Base-by-base conservation (phyloP, 64 coral and sea anemone genomes). In the Stylophora pistillata region DNA sequence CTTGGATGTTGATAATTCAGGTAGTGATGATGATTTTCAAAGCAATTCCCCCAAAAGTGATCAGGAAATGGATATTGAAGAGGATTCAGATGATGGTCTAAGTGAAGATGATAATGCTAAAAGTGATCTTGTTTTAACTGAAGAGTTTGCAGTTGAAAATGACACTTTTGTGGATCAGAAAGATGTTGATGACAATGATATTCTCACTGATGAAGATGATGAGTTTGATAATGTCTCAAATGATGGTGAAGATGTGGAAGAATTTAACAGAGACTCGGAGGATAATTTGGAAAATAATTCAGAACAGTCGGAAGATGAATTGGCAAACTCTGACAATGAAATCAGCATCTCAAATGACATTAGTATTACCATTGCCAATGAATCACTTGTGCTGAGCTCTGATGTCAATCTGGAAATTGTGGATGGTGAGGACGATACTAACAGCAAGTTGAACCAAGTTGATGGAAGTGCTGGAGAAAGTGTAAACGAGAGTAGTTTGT, bases 321-420 rank as follows among this genome's bases (percentile, higher is more conserved):
- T 27, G 18, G 9, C 15, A 53, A 61, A 69, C 28, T 84, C 80
- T 41, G 62, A 68, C 53, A 65, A 84, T 53, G 37, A 84, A 54
- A 53, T 84, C 62, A 70, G 26, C 18, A 69, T 84, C 14, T 21
- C 69, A 13, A 84, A 84, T 55, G 80, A 84, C 23, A 84, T 84
- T 32, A 69, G 62, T 21, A 84, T 84, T 37, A 84, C 80, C 53
- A 84, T 84, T 53, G 60, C 80, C 0, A 84, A 84, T 47, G 80
- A 84, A 53, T 69, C 60, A n/a, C n/a, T 65, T 13, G 10, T 68
- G 5, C 12, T 25, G 23, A 17, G 20, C 23, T 64, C 32, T 9
- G 34, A 10, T 69, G 27, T 13, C 61, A 53, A 53, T 55, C 31
- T 79, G 77, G 85, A 74, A 60, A 76, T 20, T 31, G 53, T 32